These are phyloP conservation scores for Micronycteris hirsuta DNA, from an alignment of 2,113 vertebrate genomes.

Conservation along the genomic window DNA sequence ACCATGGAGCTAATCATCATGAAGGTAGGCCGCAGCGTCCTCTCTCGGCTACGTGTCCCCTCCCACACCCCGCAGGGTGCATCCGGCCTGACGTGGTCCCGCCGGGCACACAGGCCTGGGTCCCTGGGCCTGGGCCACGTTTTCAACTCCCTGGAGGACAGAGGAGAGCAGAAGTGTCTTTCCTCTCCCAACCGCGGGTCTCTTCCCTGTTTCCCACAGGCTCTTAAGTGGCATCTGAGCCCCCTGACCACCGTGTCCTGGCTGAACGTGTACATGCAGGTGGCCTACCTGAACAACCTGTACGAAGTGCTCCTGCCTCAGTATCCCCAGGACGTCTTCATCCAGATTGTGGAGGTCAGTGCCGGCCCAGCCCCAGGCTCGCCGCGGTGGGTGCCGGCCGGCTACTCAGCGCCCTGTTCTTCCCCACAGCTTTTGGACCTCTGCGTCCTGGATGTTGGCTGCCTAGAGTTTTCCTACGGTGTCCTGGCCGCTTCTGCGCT, in stretches of 20 bases:
- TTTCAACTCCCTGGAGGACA: not conserved
- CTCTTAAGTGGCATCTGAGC: slow-evolving; percentile 93
- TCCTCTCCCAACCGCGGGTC: not conserved
- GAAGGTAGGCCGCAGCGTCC: slow-evolving; percentile 84
- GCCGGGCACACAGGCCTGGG: not conserved
- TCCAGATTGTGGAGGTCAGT: slow-evolving; percentile 92
- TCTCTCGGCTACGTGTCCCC: too few relatives aligned
- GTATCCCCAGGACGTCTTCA: slow-evolving; percentile 92
- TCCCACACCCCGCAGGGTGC: too few relatives aligned
- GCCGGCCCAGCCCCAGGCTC: not conserved
- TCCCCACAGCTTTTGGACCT: slow-evolving; percentile 90
- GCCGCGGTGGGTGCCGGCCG: accelerated
- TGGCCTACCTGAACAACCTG: slow-evolving; percentile 89
- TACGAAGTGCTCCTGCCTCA: slow-evolving; percentile 87
- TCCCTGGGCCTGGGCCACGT: not conserved
- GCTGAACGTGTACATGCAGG: slow-evolving; percentile 98
- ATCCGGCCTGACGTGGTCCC: not conserved
- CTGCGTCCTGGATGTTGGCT: slow-evolving; percentile 90
- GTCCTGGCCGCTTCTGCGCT: slow-evolving; percentile 93
- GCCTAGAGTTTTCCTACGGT: slow-evolving; percentile 91
- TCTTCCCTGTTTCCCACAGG: slow-evolving; percentile 78
- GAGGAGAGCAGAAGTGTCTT: not conserved
- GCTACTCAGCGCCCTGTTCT: not conserved
- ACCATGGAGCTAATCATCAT: slow-evolving; percentile 96
- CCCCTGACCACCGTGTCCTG: slow-evolving; percentile 94